phyloP scores from a whole-genome alignment of 2,888 invertebrate genomes.

The Pollenia angustigena region DNA sequence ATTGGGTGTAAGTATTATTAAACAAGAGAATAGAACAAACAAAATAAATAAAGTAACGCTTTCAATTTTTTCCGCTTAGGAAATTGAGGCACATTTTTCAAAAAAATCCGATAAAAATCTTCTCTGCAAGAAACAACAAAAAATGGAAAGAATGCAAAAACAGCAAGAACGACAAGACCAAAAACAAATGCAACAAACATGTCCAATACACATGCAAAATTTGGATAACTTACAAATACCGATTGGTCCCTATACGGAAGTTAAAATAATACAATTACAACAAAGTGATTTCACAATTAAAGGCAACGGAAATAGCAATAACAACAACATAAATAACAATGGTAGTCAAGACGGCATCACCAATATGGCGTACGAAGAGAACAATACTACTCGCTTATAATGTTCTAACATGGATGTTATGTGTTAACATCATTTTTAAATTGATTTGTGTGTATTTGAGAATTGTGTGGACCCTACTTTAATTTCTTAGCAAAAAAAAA shows the following conservation, averaged over 20 bases:
- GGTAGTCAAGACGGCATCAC: constrained; percentile 73
- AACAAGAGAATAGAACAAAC: not conserved
- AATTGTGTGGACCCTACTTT: constrained; percentile 31
- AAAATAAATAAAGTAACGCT: not conserved
- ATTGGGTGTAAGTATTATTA: constrained; percentile 83
- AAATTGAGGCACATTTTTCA: constrained; percentile 82
- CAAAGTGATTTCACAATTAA: constrained; percentile 80
- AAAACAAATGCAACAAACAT: constrained; percentile 26
- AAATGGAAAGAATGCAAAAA: constrained; percentile 66
- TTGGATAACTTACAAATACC: constrained; percentile 79
- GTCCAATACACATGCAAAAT: constrained; percentile 77
- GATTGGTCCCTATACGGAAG: constrained; percentile 76
- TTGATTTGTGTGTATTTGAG: not conserved
- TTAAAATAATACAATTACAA: constrained; percentile 81
- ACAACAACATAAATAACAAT: constrained; percentile 20
- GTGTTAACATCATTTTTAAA: not conserved
- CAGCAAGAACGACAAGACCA: constrained; percentile 33
- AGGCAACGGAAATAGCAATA: constrained; percentile 24
- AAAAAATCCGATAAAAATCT: constrained; percentile 80
- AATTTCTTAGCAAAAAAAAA: not conserved
- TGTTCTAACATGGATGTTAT: not conserved
- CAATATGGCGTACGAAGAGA: constrained; percentile 80
- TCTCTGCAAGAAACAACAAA: constrained; percentile 76
- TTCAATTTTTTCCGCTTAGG: constrained; percentile 75
- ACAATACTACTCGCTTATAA: constrained; percentile 81